A percentile compares a stretch with the other conserved stretches of the same genome.
Evolutionary conservation across 2,888 invertebrate species (phyloP).

Genomic region (Anthrax anthrax): DNA sequence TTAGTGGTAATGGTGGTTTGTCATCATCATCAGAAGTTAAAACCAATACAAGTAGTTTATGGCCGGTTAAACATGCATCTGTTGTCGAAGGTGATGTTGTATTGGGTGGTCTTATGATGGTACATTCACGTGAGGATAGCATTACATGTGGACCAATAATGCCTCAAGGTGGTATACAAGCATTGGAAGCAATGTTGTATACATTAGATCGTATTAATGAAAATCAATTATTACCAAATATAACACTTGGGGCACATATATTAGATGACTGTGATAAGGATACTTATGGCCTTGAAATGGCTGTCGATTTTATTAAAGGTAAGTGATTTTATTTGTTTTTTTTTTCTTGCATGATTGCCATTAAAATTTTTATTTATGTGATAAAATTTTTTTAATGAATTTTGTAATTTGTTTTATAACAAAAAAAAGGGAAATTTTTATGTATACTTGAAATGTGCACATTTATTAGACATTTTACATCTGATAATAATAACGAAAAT

Average conservation of each 20-base stretch:
- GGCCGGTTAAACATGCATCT: slow-evolving; percentile 79
- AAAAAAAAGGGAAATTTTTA: too few species aligned
- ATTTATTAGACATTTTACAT: too few species aligned
- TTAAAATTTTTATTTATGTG: background rate
- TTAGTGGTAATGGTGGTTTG: too few species aligned
- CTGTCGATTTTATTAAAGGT: slow-evolving; percentile 95
- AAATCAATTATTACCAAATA: slow-evolving; percentile 53
- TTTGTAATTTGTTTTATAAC: too few species aligned
- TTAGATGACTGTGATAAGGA: slow-evolving; percentile 93
- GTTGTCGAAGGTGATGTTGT: slow-evolving; percentile 78
- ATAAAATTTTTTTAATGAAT: too few species aligned
- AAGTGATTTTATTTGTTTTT: slow-evolving; percentile 30
- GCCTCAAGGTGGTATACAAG: slow-evolving; percentile 84
- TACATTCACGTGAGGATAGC: slow-evolving; percentile 78
- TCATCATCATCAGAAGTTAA: background rate
- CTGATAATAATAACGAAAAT: too few species aligned
- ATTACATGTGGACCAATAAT: slow-evolving; percentile 84
- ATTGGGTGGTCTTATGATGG: slow-evolving; percentile 88
- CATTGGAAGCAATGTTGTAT: slow-evolving; percentile 83
- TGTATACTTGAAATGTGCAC: too few species aligned
- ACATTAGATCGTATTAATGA: slow-evolving; percentile 71
- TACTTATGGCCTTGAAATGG: slow-evolving; percentile 89
- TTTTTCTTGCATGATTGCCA: too few species aligned
- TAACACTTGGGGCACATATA: slow-evolving; percentile 73
- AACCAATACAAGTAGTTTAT: slow-evolving; percentile 21